Evolutionary conservation across 2,888 invertebrate species (phyloP), one percentile per base, ranked within the genome.

Genomic region (Osmoderma eremita): DNA sequence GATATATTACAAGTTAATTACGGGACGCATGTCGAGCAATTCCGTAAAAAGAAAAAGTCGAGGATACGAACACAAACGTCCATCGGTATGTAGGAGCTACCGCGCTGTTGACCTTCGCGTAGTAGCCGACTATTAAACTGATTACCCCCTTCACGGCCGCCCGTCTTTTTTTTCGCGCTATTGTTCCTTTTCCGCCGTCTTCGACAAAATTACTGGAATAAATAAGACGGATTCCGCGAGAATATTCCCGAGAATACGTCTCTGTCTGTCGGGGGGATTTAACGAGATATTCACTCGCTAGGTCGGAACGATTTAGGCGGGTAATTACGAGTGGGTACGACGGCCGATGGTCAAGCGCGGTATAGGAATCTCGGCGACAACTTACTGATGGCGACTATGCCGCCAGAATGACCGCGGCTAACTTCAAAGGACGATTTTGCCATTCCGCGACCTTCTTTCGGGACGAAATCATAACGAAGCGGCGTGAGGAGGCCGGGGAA

Each of bases 201-300:
- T 58, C 58, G 24, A 38, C 38, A 65, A 65, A 49, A 65, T 65
- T 65, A 38, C 65, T 49, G 65, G 54, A 65, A 65, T 65, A 65
- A 65, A 65, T 65, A 65, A 58, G 49, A 42, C 49, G 48, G 48
- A 65, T 65, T 65, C 65, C 65, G 54, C 65, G 65, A 49, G 65
- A 54, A 56, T 65, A 65, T 65, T 65, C 65, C 49, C 54, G 65
- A 65, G 56, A 56, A 65, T 49, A 65, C 56, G 58, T 65, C 65
- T 65, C 48, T 56, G 65, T 65, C 65, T 64, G n/a, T 13, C 22
- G 38, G 30, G 22, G 39, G 24, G 30, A 20, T 4, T 65, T 65
- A 65, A 65, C 65, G 20, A 65, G 56, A 65, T 65, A 65, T 54
- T 65, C 45, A 65, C 65, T 65, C 45, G n/a, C 30, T 17, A 45